Conservation (phyloP, 2,797 vertebrate species). For the Coracias cyanogaster region DNA sequence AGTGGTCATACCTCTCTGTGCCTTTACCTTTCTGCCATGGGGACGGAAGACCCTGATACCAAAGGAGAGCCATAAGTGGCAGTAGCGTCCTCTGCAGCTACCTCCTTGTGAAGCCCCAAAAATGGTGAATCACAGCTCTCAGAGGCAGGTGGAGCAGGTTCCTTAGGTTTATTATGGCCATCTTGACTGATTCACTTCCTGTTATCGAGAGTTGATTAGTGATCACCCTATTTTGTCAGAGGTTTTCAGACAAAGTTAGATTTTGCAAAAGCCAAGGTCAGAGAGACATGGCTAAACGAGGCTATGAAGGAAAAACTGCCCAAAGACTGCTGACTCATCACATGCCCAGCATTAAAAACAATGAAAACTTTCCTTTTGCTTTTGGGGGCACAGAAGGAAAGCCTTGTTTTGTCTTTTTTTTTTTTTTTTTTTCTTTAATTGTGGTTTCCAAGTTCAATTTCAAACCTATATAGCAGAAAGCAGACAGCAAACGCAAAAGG, state of each 20-base stretch:
- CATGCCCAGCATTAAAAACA: neutral
- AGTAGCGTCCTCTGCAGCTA: neutral
- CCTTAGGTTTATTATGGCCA: neutral
- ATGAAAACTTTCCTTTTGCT: neutral
- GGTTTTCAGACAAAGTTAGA: neutral
- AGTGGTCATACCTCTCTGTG: neutral
- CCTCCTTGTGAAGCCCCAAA: neutral
- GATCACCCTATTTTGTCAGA: neutral
- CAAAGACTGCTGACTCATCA: neutral
- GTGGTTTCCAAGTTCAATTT: neutral
- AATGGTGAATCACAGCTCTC: neutral
- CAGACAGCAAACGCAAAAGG: neutral
- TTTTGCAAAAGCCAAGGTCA: neutral
- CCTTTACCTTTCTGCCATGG: neutral
- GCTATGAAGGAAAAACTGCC: neutral
- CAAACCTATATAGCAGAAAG: neutral
- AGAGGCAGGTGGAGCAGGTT: rapidly evolving
- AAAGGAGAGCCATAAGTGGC: neutral
- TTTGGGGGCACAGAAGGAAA: neutral
- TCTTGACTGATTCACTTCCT: neutral
- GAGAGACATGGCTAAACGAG: neutral
- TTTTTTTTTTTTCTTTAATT: neutral
- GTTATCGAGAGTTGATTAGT: neutral
- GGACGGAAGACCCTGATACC: neutral
- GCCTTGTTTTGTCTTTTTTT: neutral